Evolutionary conservation across 1,140 invertebrate species (phyloP).

Genomic region (Leptinotarsa undecemlineata): DNA sequence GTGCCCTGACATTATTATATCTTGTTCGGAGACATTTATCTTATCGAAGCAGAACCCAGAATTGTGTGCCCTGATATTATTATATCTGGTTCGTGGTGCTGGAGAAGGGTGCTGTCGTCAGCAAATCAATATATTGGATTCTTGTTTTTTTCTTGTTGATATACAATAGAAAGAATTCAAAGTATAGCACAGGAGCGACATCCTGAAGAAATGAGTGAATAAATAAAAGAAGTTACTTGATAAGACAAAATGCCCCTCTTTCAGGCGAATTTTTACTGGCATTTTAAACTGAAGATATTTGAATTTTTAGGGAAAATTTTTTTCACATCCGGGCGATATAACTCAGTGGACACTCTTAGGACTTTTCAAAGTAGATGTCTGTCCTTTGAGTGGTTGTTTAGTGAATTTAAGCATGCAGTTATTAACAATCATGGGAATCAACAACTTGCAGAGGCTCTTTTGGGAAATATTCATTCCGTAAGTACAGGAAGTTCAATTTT

Average conservation of each 20-base stretch:
- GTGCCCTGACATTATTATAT: no score
- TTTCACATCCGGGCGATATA: slow-evolving; percentile 41
- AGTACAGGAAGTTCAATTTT: slow-evolving; percentile 16
- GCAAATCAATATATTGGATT: no score
- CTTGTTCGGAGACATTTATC: no score
- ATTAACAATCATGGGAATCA: slow-evolving; percentile 36
- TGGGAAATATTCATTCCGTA: slow-evolving; percentile 38
- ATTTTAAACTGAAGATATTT: background rate
- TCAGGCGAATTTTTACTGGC: no score
- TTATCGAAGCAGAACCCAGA: no score
- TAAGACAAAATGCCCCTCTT: background rate
- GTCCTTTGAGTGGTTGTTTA: slow-evolving; percentile 40
- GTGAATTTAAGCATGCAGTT: slow-evolving; percentile 41
- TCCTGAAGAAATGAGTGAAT: background rate
- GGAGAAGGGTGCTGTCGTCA: no score
- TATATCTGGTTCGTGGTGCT: no score
- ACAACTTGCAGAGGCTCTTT: slow-evolving; percentile 23
- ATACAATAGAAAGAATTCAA: no score
- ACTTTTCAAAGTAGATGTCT: slow-evolving; percentile 35
- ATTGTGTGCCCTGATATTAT: no score
- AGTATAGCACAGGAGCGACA: background rate
- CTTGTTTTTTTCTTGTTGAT: no score
- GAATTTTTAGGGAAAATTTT: slow-evolving; percentile 37
- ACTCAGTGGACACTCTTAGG: slow-evolving; percentile 23
- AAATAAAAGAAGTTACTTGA: background rate